Evolutionary conservation across 2,797 vertebrate species (phyloP).

Genomic region (Notolabrus celidotus): DNA sequence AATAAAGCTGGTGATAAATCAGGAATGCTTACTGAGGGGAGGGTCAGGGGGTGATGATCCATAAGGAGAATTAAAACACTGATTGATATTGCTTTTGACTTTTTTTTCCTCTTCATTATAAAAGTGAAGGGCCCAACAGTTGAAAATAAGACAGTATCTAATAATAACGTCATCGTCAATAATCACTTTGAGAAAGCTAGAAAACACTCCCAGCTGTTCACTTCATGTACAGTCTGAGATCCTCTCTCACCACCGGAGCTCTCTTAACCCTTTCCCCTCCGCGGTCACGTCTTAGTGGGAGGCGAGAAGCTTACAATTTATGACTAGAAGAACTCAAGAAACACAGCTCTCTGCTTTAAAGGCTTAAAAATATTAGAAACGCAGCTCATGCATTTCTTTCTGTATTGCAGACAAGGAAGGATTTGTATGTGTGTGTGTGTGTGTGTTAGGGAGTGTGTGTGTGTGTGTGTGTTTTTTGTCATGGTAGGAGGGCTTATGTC

Average conservation of each 20-base stretch:
- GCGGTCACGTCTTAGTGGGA: conserved; percentile 32
- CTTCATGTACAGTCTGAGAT: conserved; percentile 64
- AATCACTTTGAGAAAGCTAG: conserved; percentile 43
- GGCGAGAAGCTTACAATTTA: conserved; percentile 78
- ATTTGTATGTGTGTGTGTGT: conserved; percentile 58
- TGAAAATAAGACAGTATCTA: conserved; percentile 67
- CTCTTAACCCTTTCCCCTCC: conserved; percentile 43
- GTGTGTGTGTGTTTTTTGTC: conserved; percentile 44
- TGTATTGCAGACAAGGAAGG: conserved; percentile 86
- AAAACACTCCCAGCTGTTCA: conserved; percentile 54
- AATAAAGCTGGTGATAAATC: conserved; percentile 75
- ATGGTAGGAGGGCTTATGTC: conserved; percentile 56
- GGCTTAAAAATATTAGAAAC: conserved; percentile 84
- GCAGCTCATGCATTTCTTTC: conserved; percentile 89
- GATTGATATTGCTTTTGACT: conserved; percentile 79
- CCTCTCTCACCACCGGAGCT: conserved; percentile 38
- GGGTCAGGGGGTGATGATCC: conserved; percentile 44
- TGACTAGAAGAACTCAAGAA: conserved; percentile 77
- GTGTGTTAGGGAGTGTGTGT: conserved; percentile 41
- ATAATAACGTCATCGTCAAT: conserved; percentile 32
- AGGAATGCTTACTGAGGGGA: conserved; percentile 29
- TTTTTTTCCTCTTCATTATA: conserved; percentile 60
- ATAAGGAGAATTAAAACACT: conserved; percentile 62
- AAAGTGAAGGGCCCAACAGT: conserved; percentile 69
- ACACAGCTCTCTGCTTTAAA: conserved; percentile 81